phyloP scores from a whole-genome alignment of 2,113 vertebrate species.

The Epinephelus lanceolatus region DNA sequence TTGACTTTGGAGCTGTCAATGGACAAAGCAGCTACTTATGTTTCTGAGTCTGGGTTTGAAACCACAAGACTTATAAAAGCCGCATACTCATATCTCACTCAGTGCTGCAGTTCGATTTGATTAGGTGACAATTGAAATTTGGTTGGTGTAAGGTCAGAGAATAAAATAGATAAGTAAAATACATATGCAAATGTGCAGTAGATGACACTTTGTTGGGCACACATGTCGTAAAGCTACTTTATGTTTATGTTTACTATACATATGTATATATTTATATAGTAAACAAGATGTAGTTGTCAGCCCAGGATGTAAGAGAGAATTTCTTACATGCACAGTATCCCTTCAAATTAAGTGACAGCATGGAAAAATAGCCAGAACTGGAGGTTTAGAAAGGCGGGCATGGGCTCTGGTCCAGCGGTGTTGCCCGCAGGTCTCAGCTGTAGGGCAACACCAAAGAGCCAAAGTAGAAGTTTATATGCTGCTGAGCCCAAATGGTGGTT shows the following conservation, averaged over 20 bases:
- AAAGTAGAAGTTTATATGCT: conserved; percentile 54
- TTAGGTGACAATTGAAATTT: conserved; percentile 10
- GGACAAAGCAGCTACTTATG: conserved; percentile 31
- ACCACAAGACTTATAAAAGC: conserved; percentile 35
- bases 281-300: no score
- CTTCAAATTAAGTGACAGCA: neutral
- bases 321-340: neutral
- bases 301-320: neutral
- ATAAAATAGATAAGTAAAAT: neutral
- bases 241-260: no score
- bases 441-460: conserved; percentile 37
- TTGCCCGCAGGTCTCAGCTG: conserved; percentile 62
- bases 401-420: conserved; percentile 46
- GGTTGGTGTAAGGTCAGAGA: conserved; percentile 10
- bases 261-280: no score
- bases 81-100: conserved; percentile 17
- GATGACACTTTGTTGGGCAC: neutral
- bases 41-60: conserved; percentile 17
- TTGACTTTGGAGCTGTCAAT: conserved; percentile 37
- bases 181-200: neutral
- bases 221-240: neutral
- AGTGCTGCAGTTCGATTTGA: neutral
- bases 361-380: conserved; percentile 14
- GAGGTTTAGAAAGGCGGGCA: conserved; percentile 9
- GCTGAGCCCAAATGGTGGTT: conserved; percentile 55